Evolutionary conservation across 2,797 vertebrate species (phyloP).

Genomic region (Orestias chungarensis): DNA sequence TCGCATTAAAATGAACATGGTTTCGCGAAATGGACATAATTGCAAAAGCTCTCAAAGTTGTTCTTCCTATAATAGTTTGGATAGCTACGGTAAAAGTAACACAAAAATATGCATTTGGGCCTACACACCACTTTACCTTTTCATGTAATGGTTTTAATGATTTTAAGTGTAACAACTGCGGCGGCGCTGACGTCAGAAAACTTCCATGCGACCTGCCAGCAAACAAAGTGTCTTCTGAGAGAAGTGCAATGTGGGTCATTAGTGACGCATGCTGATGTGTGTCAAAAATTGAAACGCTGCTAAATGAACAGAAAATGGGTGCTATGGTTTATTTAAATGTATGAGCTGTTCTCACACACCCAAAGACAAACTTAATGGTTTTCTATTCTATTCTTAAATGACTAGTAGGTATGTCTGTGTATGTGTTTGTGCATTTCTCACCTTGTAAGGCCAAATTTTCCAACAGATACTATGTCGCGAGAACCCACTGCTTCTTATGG

Average conservation of each 20-base stretch:
- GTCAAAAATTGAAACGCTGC: background rate
- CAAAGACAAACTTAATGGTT: background rate
- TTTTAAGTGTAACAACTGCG: slow-evolving; percentile 57
- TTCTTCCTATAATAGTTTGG: slow-evolving; percentile 24
- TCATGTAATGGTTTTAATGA: slow-evolving; percentile 64
- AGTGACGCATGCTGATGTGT: slow-evolving; percentile 9
- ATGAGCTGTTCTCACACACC: background rate
- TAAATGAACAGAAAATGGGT: background rate
- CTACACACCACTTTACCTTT: slow-evolving; percentile 49
- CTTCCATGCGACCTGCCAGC: slow-evolving; percentile 54
- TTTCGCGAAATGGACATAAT: slow-evolving; percentile 41
- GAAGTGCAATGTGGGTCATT: slow-evolving; percentile 50
- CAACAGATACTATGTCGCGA: too few species aligned
- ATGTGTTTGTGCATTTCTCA: too few species aligned
- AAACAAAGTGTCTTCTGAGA: slow-evolving; percentile 34
- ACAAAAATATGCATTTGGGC: slow-evolving; percentile 43
- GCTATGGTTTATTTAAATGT: slow-evolving; percentile 7
- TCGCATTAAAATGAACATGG: background rate
- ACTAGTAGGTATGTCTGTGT: too few species aligned
- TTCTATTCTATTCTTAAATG: too few species aligned
- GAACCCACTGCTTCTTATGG: too few species aligned
- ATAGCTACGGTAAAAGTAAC: slow-evolving; percentile 47
- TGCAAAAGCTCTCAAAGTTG: slow-evolving; percentile 18
- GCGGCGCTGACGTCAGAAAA: slow-evolving; percentile 58
- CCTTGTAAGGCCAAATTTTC: too few species aligned